Base-by-base conservation (phyloP, 2,888 invertebrate genomes). In the Hermaeophaga mercurialis region DNA sequence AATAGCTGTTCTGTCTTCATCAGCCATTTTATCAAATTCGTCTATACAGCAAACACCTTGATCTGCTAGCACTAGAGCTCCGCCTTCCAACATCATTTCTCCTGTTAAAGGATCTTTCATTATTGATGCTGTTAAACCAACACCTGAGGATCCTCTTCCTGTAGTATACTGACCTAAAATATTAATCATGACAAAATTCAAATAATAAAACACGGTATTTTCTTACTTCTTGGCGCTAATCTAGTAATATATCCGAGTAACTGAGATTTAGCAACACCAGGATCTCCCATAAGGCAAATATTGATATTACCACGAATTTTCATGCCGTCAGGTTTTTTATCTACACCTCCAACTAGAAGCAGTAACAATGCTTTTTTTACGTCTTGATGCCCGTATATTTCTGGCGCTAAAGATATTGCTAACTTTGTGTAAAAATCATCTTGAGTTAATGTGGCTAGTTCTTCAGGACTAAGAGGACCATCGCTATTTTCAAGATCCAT, bases 1-100 rank as follows among this genome's bases (percentile, higher is more conserved):
- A 67, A 97, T 96, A 52, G 96, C 94, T 0, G 95, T 95, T 71
- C 96, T 85, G 79, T 99, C 98, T 34, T 80, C 78, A 64, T 99
- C 98, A 44, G 95, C 92, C 98, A 99, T 97, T 81, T 99, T 99
- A 80, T 99, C 99, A 78, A 99, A 99, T 81, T 99, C 99, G 77
- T 99, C 99, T 75, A 99, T 99, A 78, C 98, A 99, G 78, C 99
- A 99, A 54, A 96, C 91, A 48, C 97, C 97, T 74, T 94, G 91
- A 80, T 98, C 97, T 1, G 97, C 96, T 63, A 98, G 79, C 28
- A 98, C 98, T 24, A 99, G 80, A 8, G 99, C 96, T 5, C 99
- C 99, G 31, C 98, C 96, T 75, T 97, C 96, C 52, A 99, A 80
- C 75, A 90, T 91, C 95, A 98, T 96, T 82, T 99, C 96, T 1